Evolutionary conservation across 1,140 invertebrate genomes (phyloP).

Genomic region (Cylas formicarius): DNA sequence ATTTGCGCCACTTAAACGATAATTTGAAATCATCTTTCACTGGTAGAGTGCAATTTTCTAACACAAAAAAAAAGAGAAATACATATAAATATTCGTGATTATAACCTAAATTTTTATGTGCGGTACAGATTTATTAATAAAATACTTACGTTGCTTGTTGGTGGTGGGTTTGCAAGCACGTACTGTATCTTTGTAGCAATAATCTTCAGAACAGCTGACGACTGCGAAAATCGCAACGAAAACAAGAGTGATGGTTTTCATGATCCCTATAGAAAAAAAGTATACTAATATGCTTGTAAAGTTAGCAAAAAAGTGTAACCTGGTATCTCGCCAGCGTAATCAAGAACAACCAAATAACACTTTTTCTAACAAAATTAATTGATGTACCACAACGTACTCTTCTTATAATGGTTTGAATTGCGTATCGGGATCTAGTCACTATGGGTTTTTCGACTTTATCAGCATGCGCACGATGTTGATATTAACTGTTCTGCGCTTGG

Average conservation of each 20-base stretch:
- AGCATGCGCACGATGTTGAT: too few species aligned
- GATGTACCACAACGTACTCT: too few species aligned
- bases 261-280: slow-evolving; percentile 39
- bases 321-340: slow-evolving; percentile 44
- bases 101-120: neutral
- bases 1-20: too few species aligned
- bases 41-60: too few species aligned
- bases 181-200: slow-evolving; percentile 55
- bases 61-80: neutral
- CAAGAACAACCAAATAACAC: slow-evolving; percentile 33
- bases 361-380: too few species aligned
- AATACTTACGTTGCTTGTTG: slow-evolving; percentile 37
- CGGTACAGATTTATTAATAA: slow-evolving; percentile 7
- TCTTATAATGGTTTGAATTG: too few species aligned
- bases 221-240: slow-evolving; percentile 46
- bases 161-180: slow-evolving; percentile 47
- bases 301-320: slow-evolving; percentile 23
- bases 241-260: slow-evolving; percentile 50
- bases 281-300: slow-evolving; percentile 5
- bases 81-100: slow-evolving; percentile 2
- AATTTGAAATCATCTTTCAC: too few species aligned
- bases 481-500: too few species aligned
- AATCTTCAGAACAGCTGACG: slow-evolving; percentile 47
- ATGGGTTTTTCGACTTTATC: too few species aligned
- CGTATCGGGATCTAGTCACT: too few species aligned